Base-by-base conservation (phyloP, 1,140 invertebrate species). In the Caenorhabditis tropicalis region DNA sequence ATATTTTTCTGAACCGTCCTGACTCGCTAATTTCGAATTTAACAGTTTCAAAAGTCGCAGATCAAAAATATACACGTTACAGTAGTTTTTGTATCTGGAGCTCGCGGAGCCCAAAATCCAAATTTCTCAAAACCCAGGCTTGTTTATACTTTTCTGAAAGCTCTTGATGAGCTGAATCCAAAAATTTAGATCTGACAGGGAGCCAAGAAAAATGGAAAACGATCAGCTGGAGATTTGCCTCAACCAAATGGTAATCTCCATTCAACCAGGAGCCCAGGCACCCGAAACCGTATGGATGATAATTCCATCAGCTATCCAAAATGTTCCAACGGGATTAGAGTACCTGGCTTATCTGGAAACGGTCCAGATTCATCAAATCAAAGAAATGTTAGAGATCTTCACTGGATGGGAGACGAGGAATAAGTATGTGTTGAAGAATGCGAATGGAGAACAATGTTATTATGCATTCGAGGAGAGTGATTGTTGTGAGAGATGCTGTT, bases 401-500 rank as follows among this genome's bases (percentile, higher is more conserved):
- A 82, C 27, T 0, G 58, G 43, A 7, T 85, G 80, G 80, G 84
- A 85, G 43, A 58, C 58, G 2, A 82, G 39, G 21, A 85, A 85
- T 19, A 70, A 79, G 33, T 85, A 85, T 31, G 58, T 79, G 27
- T 29, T 85, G 7, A 79, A 79, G n/a, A 85, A 85, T 51, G 84
- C 79, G 1, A 85, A 85, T 29, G 84, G 84, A 39, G 46, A 85
- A 39, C 80, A 85, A 81, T 74, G 65, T 31, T 85, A 85, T 36
- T 85, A 53, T 39, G 84, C 84, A 12, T 82, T 48, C 21, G 84
- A 85, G 53, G 84, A 85, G 31, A 49, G 58, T 9, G 84, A 43
- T 3, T 70, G 56, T 36, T 85, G 80, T 48, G 58, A 70, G 21
- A n/a, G 84, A 24, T 48, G 53, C 29, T 85, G 84, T 31, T 85